Percentiles rank a stretch among this genome's conserved stretches.
phyloP scores from a whole-genome alignment of 2,113 vertebrate genomes.

The Sakesphorus luctuosus region DNA sequence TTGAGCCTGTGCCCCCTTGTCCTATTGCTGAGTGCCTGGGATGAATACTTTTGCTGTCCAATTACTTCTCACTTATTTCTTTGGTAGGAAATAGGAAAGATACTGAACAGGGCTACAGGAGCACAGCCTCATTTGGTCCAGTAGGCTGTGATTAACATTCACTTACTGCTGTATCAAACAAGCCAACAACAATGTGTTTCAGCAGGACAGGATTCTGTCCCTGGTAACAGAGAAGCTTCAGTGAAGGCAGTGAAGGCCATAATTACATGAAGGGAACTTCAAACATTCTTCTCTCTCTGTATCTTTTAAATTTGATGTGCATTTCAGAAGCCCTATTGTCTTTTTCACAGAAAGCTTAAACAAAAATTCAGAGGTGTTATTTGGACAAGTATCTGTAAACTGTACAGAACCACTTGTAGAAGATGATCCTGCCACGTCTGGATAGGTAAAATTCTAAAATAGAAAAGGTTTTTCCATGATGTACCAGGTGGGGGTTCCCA shows the following conservation, averaged over 20 bases:
- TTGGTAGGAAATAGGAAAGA: background rate
- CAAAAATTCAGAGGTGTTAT: rapidly evolving
- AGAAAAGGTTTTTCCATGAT: background rate
- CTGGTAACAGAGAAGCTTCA: background rate
- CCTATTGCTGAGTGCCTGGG: too few relatives aligned
- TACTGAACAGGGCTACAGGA: background rate
- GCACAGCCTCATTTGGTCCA: background rate
- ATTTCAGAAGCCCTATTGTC: background rate
- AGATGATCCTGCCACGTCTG: background rate
- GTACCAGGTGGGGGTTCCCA: rapidly evolving
- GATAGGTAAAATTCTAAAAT: background rate
- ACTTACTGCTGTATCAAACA: background rate
- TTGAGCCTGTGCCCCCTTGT: too few relatives aligned
- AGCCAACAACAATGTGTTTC: background rate
- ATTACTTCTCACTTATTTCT: background rate
- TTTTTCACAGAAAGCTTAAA: background rate
- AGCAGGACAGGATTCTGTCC: background rate
- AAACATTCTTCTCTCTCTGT: background rate
- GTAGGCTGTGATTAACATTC: background rate
- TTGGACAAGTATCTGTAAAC: background rate
- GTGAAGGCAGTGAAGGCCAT: background rate
- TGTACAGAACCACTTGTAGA: background rate
- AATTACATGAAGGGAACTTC: background rate
- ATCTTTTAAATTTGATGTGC: background rate
- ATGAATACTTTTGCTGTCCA: background rate